These are phyloP conservation scores for Rhodophaea formosa DNA, from an alignment of 2,888 invertebrate species.

Conservation along the genomic window DNA sequence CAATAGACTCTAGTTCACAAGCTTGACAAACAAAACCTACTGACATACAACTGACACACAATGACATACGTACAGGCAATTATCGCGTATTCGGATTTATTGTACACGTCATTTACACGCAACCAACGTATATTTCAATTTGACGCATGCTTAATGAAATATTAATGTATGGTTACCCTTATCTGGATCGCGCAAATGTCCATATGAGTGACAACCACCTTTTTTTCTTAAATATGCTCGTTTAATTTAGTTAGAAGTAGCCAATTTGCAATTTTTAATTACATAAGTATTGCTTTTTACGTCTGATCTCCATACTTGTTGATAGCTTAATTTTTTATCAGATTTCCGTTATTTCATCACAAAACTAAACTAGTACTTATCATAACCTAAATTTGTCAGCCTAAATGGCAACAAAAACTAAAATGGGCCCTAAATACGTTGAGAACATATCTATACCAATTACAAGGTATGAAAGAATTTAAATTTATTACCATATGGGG, in stretches of 20 bases:
- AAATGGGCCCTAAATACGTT: too few species aligned
- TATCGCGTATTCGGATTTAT: constrained; percentile 16
- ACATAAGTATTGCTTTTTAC: background rate
- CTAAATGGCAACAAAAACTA: too few species aligned
- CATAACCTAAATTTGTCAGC: background rate
- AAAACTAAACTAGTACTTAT: background rate
- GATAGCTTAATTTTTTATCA: background rate
- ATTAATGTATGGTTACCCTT: constrained; percentile 48
- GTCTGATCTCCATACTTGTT: background rate
- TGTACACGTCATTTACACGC: constrained; percentile 50
- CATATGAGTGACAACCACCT: constrained; percentile 32
- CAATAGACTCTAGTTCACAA: background rate
- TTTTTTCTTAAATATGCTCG: constrained; percentile 19
- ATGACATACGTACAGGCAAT: constrained; percentile 11
- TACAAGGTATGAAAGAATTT: constrained; percentile 5
- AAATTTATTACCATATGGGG: constrained; percentile 1
- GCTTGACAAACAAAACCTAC: constrained; percentile 5
- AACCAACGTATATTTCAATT: constrained; percentile 59
- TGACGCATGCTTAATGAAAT: constrained; percentile 65
- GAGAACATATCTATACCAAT: background rate
- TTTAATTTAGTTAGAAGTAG: background rate
- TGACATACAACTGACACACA: constrained; percentile 6
- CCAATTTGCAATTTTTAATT: constrained; percentile 2
- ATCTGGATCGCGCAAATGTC: constrained; percentile 32
- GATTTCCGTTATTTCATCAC: background rate